Base-by-base conservation (phyloP, 2,888 invertebrate species). In the Epinotia ramella region DNA sequence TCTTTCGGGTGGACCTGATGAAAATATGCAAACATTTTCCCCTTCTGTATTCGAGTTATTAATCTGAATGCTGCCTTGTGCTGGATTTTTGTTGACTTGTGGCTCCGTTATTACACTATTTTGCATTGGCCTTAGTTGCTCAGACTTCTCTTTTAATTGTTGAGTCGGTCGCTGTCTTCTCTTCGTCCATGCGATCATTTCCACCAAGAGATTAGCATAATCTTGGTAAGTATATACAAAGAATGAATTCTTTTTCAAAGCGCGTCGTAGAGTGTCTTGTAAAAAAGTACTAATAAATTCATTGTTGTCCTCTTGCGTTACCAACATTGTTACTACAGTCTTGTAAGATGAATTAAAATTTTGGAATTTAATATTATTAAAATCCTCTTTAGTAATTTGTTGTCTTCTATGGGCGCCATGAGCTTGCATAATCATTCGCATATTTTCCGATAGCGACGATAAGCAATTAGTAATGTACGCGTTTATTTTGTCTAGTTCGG, bases 181-280 rank as follows among this genome's bases (percentile, higher is more conserved):
- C 63, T 63, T 70, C 13, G 70, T 40, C 73, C 66, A 73, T 44
- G 20, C 13, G 2, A 78, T 11, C 69, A 78, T 69, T 70, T 78
- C 73, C 0, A 7, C 1, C 18, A 68, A 46, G 20, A 78, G 63
- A 57, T 66, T 67, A 11, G 16, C 44, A 28, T 66, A 69, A 64
- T 73, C 70, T 46, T 67, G 49, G 28, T 28, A 40, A 6, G 24
- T 60, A 1, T 12, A 5, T 24, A n/a, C 33, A 66, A 56, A 66
- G n/a, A 53, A 60, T 28, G 60, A 33, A 71, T 60, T 57, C 1
- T 57, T 24, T 56, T 73, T 49, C 7, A 53, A 12, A 40, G 73
- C 70, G n/a, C 28, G 20, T 62, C 59, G 64, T 24, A 60, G 11
- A 4, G 67, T 67, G 4, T 67, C n/a, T 9, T 70, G 57, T 12